phyloP scores from a whole-genome alignment of 2,113 vertebrate species.

The Sylvia atricapilla region DNA sequence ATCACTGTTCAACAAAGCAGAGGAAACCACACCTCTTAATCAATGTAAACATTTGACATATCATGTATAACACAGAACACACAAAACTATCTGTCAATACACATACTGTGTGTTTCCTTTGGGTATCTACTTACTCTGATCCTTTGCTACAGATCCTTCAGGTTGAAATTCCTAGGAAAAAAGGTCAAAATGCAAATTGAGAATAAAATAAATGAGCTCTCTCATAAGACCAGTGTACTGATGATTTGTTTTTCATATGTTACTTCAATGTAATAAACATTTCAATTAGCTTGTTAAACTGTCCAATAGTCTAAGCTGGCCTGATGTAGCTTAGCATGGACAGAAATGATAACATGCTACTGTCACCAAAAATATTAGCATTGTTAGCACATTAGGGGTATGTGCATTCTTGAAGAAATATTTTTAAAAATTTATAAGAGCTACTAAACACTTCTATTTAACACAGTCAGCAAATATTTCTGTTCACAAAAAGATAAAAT shows the following conservation, averaged over 20 bases:
- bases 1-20: background rate
- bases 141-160: slow-evolving; percentile 71
- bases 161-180: slow-evolving; percentile 78
- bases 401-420: background rate
- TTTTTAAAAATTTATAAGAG: background rate
- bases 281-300: background rate
- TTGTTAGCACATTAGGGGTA: background rate
- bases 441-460: background rate
- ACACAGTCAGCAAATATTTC: background rate
- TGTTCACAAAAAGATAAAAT: background rate
- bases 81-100: background rate
- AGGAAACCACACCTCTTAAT: background rate
- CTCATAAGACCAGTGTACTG: rapidly evolving
- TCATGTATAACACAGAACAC: rapidly evolving
- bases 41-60: background rate
- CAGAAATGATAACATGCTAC: rapidly evolving
- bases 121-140: slow-evolving; percentile 82
- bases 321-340: background rate
- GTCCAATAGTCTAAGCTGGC: background rate
- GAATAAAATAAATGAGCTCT: background rate
- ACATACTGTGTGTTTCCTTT: background rate
- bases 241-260: background rate
- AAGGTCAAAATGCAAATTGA: background rate
- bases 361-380: background rate
- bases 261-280: background rate